Evolutionary conservation across 2,888 invertebrate genomes (phyloP), one percentile per base, ranked within the genome.

Genomic region (Mesodorylaimus sp.): DNA sequence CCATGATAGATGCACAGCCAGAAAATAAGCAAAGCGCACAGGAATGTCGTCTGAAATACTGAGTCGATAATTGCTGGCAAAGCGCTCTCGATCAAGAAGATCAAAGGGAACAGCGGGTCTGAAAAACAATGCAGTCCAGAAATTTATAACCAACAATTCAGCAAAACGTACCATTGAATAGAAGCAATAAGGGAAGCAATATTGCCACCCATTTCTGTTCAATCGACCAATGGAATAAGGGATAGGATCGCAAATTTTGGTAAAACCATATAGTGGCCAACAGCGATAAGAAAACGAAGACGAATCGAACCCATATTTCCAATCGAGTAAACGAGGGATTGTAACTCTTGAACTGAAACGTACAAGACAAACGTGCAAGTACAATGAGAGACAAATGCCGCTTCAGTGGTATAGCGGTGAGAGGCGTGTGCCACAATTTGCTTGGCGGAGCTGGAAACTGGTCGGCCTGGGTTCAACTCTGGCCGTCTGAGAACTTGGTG

Each of bases 1-100:
- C 91, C 93, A 66, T 95, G 93, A 70, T 91, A 93, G 57, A 88
- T 79, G 57, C 87, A 86, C 19, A 95, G 75, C 91, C 93, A 93
- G 61, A 89, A 91, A 62, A 93, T 74, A 57, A 93, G 73, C 51
- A 95, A 74, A 3, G 80, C 79, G 57, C 81, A 81, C 0, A 93
- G 73, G 68, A 93, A 93, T 1, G 83, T 79, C 0, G 84, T 82
- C 70, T 93, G 91, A 57, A 87, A 78, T 42, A 88, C 65, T 1
- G 86, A 82, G 68, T 93, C 91, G 57, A 89, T 65, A 74, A 91
- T 79, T n/a, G 86, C 84, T 0, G 89, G 88, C 51, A 88, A 72
- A 78, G 85, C 83, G 19, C 87, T 83, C 61, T 85, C 81, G 41
- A 85, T 74, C 50, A 93, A 76, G 66, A 93, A 83, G 54, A 81